phyloP scores from a whole-genome alignment of 1,140 invertebrate species.

The Brachionus paranguensis region DNA sequence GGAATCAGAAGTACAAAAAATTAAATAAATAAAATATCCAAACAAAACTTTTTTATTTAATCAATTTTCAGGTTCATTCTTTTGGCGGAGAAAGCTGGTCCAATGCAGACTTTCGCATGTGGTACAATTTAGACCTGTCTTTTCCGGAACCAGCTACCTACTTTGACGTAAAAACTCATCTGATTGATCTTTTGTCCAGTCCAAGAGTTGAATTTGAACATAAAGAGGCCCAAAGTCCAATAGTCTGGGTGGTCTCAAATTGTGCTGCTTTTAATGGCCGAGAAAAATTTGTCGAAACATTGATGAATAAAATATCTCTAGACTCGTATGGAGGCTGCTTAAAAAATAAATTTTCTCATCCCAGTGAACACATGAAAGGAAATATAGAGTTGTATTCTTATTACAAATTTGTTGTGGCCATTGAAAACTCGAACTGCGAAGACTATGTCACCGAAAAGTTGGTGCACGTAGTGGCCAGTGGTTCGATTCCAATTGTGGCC shows the following conservation, averaged over 20 bases:
- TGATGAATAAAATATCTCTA: background rate
- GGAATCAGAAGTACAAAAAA: background rate
- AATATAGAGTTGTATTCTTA: conserved; percentile 26
- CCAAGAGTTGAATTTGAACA: background rate
- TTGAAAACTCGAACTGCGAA: conserved; percentile 40
- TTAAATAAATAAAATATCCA: background rate
- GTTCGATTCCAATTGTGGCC: conserved; percentile 39
- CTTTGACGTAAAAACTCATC: conserved; percentile 11
- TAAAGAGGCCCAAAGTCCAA: background rate
- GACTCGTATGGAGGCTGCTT: conserved; percentile 34
- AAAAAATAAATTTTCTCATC: conserved; percentile 18
- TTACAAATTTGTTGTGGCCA: conserved; percentile 40
- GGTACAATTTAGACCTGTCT: conserved; percentile 26
- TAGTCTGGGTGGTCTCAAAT: conserved; percentile 36
- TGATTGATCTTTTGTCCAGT: background rate
- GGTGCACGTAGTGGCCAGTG: conserved; percentile 21
- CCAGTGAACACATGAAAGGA: conserved; percentile 33
- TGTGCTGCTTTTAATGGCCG: conserved; percentile 29
- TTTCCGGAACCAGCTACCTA: conserved; percentile 39
- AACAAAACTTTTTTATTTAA: too few relatives aligned
- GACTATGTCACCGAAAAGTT: conserved; percentile 39
- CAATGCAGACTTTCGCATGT: conserved; percentile 39
- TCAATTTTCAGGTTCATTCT: conserved; percentile 1
- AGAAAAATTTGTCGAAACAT: conserved; percentile 3
- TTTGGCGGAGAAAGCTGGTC: background rate